Base-by-base conservation (phyloP, 2,888 invertebrate genomes). In the Trissoscelio sp. region DNA sequence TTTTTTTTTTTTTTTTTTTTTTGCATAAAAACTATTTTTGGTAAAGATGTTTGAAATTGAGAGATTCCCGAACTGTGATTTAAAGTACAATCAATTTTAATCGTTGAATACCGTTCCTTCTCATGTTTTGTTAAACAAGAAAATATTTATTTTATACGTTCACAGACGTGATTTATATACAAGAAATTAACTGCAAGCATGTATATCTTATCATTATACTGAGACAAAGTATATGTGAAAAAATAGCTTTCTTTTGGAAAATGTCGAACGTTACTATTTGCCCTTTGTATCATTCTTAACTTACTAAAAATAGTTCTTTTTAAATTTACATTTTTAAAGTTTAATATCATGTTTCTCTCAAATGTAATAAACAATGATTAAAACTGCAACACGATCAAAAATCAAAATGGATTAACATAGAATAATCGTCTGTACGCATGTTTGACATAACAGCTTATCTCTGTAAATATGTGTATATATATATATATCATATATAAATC, bases 401-500 rank as follows among this genome's bases (percentile, higher is more conserved):
- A 18, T 53, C 9, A 39, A 42, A 60, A 14, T 51, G 11, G 4
- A 62, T 37, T 20, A 72, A 72, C 39, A 24, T 22, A 39, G 3
- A 28, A 51, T 14, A 69, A 62, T 69, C 44, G 64, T 79, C 72
- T 77, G 75, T 69, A 77, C 28, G 55, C 46, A 81, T 60, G 58
- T 48, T 37, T 70, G 11, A 79, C 79, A 66, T 70, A 69, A 79
- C 67, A 79, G 64, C 42, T 58, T 80, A 79, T 79, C 6, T 60
- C 24, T 60, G 39, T 42, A 66, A 42, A 48, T 74, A 48, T 46
- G 64, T 82, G 22, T 67, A 58, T 75, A 58, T 53, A 57, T 24
- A 4, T 24, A 24, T 24, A 4, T 24, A 24, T 24, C 58, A 67
- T 72, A 80, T 79, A 69, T 85, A 82, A 84, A 86, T 85, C 70